A percentile compares a stretch with the other conserved stretches of the same genome.
phyloP scores from a whole-genome alignment of 2,888 invertebrate species.

The Trichogramma dendrolimi region DNA sequence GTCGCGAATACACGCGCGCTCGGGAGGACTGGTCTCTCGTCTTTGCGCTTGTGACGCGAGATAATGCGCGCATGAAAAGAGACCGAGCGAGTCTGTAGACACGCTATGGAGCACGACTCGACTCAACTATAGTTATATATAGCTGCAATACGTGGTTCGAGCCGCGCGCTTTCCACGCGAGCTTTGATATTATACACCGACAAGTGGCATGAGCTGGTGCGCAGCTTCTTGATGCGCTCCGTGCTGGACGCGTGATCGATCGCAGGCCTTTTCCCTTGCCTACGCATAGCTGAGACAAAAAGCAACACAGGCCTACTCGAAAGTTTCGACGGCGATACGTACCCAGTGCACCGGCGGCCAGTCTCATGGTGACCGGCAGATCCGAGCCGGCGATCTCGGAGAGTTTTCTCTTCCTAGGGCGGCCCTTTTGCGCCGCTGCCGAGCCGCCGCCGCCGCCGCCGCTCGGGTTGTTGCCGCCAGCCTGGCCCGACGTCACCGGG shows the following conservation, averaged over 20 bases:
- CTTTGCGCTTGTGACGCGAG: slow-evolving; percentile 1
- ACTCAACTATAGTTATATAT: too few species aligned
- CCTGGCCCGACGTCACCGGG: slow-evolving; percentile 42
- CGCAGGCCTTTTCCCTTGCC: too few species aligned
- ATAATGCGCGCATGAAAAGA: slow-evolving; percentile 14
- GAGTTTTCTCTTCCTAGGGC: slow-evolving; percentile 76
- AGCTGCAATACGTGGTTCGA: too few species aligned
- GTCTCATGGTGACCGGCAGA: slow-evolving; percentile 66
- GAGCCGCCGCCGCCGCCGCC: slow-evolving; percentile 38
- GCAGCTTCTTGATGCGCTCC: neutral
- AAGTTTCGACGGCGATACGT: slow-evolving; percentile 42
- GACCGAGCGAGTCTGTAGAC: neutral
- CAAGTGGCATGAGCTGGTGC: neutral
- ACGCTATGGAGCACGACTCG: too few species aligned
- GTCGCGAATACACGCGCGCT: neutral
- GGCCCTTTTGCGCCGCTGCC: slow-evolving; percentile 62
- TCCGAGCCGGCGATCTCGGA: slow-evolving; percentile 57
- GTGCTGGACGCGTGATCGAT: neutral
- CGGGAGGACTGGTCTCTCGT: neutral
- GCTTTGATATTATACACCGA: slow-evolving; percentile 1
- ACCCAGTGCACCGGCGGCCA: slow-evolving; percentile 68
- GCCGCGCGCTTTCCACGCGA: neutral
- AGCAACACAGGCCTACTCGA: neutral
- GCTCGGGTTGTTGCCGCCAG: slow-evolving; percentile 26
- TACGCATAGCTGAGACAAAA: too few species aligned